A percentile compares a stretch with the other conserved stretches of the same genome.
Evolutionary conservation across 2,113 vertebrate genomes (phyloP).

Genomic region (Percina caprodes): DNA sequence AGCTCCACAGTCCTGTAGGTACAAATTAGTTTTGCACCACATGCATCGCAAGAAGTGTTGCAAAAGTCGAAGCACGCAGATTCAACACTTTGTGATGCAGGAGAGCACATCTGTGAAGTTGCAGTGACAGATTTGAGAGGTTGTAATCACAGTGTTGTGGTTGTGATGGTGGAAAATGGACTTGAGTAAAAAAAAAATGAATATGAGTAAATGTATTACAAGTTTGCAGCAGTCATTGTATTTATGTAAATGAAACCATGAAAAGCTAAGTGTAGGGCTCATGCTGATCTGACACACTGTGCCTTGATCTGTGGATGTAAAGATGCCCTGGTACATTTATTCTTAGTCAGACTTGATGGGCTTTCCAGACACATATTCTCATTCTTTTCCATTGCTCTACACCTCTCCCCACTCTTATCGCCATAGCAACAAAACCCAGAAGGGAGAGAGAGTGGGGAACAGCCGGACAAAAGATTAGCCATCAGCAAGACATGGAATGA

Average conservation of each 20-base stretch:
- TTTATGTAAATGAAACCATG: neutral
- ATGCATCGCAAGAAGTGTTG: too few relatives aligned
- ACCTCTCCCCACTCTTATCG: constrained; percentile 71
- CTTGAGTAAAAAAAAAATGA: too few relatives aligned
- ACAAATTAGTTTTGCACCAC: too few relatives aligned
- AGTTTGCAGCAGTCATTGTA: too few relatives aligned
- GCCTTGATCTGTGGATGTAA: constrained; percentile 22
- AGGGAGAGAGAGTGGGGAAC: constrained; percentile 74
- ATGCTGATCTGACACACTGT: constrained; percentile 1
- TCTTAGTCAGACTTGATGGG: constrained; percentile 68
- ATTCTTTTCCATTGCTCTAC: constrained; percentile 75
- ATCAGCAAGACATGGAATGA: constrained; percentile 66
- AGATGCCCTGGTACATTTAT: constrained; percentile 39
- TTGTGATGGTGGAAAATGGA: too few relatives aligned
- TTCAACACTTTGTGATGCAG: too few relatives aligned
- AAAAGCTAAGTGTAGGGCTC: neutral
- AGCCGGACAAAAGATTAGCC: constrained; percentile 76
- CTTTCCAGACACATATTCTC: constrained; percentile 76
- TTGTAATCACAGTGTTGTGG: too few relatives aligned
- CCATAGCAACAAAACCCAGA: constrained; percentile 85
- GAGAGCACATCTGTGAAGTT: too few relatives aligned
- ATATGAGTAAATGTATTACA: too few relatives aligned
- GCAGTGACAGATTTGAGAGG: too few relatives aligned
- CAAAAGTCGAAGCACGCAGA: too few relatives aligned
- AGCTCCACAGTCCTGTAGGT: too few relatives aligned